Evolutionary conservation across 2,888 invertebrate genomes (phyloP).

Genomic region (Fragum whitleyi): DNA sequence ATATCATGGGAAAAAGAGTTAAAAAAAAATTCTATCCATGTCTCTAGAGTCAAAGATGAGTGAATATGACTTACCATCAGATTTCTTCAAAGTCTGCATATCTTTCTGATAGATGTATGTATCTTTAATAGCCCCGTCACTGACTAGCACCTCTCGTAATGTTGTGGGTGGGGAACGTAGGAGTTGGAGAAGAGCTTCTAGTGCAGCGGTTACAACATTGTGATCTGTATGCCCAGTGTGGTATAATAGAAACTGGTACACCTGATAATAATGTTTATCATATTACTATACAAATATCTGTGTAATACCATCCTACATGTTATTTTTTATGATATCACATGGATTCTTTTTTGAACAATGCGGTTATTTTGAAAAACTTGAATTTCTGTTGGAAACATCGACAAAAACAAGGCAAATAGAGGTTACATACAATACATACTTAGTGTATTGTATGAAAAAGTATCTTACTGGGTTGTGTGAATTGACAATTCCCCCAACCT

Average conservation of each 20-base stretch:
- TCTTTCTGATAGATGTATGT: slow-evolving; percentile 78
- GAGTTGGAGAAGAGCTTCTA: slow-evolving; percentile 91
- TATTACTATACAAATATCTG: too few species aligned
- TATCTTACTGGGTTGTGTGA: too few species aligned
- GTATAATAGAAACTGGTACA: slow-evolving; percentile 86
- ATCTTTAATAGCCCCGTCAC: slow-evolving; percentile 84
- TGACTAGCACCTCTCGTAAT: slow-evolving; percentile 87
- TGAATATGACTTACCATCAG: not conserved
- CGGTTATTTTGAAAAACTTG: too few species aligned
- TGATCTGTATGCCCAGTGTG: slow-evolving; percentile 89
- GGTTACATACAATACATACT: too few species aligned
- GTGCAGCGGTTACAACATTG: slow-evolving; percentile 94
- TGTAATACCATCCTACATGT: too few species aligned
- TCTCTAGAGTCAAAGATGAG: too few species aligned
- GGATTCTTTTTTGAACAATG: not conserved
- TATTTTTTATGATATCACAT: not conserved
- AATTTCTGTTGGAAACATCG: too few species aligned
- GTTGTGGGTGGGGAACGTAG: slow-evolving; percentile 87
- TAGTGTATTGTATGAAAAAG: too few species aligned
- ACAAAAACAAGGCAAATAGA: too few species aligned
- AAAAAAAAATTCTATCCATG: too few species aligned
- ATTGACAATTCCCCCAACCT: too few species aligned
- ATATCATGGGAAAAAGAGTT: too few species aligned
- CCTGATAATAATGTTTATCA: slow-evolving; percentile 74
- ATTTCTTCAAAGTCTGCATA: slow-evolving; percentile 1